These are phyloP conservation scores for Chaetodon trifasciatus DNA, from an alignment of 2,797 vertebrate species.

Conservation along the genomic window DNA sequence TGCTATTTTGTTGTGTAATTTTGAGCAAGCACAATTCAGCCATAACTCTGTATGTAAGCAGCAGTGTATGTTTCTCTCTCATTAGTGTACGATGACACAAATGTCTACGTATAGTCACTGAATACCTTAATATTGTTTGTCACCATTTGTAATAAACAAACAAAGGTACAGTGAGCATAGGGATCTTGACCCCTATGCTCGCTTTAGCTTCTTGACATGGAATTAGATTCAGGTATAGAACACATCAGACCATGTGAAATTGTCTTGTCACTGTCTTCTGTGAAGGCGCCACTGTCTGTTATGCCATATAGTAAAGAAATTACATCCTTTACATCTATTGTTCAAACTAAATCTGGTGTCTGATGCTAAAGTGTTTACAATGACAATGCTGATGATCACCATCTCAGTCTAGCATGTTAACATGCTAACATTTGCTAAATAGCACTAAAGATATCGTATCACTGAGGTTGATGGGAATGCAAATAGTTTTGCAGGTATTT, in stretches of 20 bases:
- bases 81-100: slow-evolving; percentile 46
- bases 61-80: slow-evolving; percentile 57
- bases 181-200: slow-evolving; percentile 28
- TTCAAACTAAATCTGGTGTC: not conserved
- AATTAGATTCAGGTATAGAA: not conserved
- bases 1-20: slow-evolving; percentile 72
- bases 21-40: slow-evolving; percentile 57
- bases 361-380: too few relatives aligned
- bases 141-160: slow-evolving; percentile 76
- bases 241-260: not conserved
- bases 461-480: too few relatives aligned
- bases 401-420: too few relatives aligned
- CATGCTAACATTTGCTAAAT: too few relatives aligned
- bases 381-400: too few relatives aligned
- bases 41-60: slow-evolving; percentile 53
- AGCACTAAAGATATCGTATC: too few relatives aligned
- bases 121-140: slow-evolving; percentile 69
- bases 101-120: slow-evolving; percentile 54
- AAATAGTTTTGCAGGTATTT: too few relatives aligned
- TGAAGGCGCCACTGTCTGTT: not conserved
- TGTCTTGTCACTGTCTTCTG: too few relatives aligned
- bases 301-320: not conserved
- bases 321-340: not conserved
- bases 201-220: slow-evolving; percentile 3
- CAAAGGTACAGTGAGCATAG: slow-evolving; percentile 38